phyloP scores from a whole-genome alignment of 2,797 vertebrate species.

The Orestias chungarensis region DNA sequence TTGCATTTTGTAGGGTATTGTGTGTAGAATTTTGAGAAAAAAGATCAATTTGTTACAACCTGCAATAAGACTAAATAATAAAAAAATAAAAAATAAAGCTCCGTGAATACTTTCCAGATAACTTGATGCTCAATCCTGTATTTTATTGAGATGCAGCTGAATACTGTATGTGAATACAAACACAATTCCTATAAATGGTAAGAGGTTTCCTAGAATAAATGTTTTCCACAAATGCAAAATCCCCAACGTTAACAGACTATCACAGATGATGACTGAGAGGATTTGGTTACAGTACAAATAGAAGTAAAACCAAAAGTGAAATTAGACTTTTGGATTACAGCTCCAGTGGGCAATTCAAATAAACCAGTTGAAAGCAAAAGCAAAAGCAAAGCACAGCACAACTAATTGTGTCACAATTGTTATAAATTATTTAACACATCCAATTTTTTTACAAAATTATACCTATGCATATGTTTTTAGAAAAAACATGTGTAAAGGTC shows the following conservation, averaged over 20 bases:
- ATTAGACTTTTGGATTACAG: background rate
- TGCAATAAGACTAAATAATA: too few species aligned
- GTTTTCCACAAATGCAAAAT: background rate
- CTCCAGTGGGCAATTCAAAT: background rate
- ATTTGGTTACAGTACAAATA: background rate
- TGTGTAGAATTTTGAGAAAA: too few species aligned
- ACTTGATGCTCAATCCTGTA: background rate
- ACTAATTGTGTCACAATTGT: background rate
- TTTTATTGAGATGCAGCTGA: background rate
- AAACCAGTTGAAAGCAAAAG: slow-evolving; percentile 13
- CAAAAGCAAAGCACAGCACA: slow-evolving; percentile 11
- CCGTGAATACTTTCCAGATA: too few species aligned
- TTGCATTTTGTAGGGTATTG: too few species aligned
- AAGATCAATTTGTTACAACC: too few species aligned
- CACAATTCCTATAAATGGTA: background rate
- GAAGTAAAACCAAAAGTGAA: slow-evolving; percentile 31
- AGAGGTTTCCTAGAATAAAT: background rate
- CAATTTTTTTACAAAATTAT: too few species aligned
- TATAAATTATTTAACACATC: too few species aligned
- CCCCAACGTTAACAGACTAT: background rate
- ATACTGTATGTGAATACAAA: background rate
- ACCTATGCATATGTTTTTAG: background rate
- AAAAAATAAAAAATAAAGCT: background rate
- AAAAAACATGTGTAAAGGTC: background rate
- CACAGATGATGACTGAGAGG: background rate